Evolutionary conservation across 1,140 invertebrate genomes (phyloP).

Genomic region (Bombus haemorrhoidalis): DNA sequence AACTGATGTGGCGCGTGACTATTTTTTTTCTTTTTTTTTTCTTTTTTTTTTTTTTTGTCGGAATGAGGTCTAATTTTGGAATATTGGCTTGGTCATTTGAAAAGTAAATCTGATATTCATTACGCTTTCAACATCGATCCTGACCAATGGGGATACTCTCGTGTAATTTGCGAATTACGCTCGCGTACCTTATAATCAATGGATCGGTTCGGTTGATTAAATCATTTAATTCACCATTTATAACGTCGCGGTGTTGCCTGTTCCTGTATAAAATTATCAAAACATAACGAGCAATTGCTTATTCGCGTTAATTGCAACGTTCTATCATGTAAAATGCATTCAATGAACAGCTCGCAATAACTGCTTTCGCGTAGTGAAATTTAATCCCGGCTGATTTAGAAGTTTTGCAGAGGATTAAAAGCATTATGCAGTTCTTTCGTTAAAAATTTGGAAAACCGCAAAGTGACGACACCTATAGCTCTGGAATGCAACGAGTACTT

Average conservation of each 20-base stretch:
- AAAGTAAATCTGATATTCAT: constrained; percentile 23
- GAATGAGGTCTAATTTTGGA: neutral
- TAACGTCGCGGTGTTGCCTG: neutral
- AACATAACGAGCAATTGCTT: neutral
- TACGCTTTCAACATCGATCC: constrained; percentile 29
- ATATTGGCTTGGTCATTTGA: neutral
- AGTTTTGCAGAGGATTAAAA: neutral
- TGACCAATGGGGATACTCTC: neutral
- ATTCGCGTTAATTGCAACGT: neutral
- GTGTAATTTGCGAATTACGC: constrained; percentile 56
- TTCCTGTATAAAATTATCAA: constrained; percentile 6
- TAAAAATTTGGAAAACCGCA: neutral
- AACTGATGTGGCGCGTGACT: neutral
- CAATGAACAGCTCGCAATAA: too few relatives aligned
- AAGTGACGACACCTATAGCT: neutral
- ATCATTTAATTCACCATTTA: constrained; percentile 53
- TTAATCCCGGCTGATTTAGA: neutral
- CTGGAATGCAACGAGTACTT: neutral
- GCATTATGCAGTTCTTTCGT: neutral
- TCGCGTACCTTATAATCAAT: constrained; percentile 43
- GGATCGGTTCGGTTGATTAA: constrained; percentile 53
- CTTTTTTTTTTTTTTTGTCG: neutral
- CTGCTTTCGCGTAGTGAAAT: neutral
- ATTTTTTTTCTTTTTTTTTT: neutral
- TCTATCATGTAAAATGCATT: neutral